Evolutionary conservation across 2,797 vertebrate species (phyloP), one percentile per base, ranked within the genome.

Genomic region (Cossypha heuglini): DNA sequence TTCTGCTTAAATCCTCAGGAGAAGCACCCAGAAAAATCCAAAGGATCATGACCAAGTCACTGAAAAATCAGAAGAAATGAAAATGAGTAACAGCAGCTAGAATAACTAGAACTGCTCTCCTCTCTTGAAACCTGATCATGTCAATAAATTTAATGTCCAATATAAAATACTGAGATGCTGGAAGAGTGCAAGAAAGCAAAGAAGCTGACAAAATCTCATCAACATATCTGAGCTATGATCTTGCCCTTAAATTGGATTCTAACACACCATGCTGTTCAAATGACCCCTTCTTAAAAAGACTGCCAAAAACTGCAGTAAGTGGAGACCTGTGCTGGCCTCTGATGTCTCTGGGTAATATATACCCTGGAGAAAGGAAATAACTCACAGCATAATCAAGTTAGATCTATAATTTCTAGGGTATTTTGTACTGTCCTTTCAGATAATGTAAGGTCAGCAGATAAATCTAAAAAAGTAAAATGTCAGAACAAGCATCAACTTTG

Each of bases 391-490:
- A 97, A 97, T 97, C 95, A 93, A 92, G 84, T 83, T 96, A 94
- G 76, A 83, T 85, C 90, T 95, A 90, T 91, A 94, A 96, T 97
- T 98, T 97, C 95, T 93, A 64, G 74, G 91, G 78, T 86, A 93
- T 97, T 97, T 97, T 28, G 38, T 95, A 75, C 51, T 97, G 93
- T 97, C 95, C 97, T 97, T 98, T 96, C 88, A 71, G 93, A 97
- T 84, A 97, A 96, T 71, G 76, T 96, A 97, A 97, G 97, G 97
- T 97, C 96, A 97, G 51, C 51, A 95, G 94, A 97, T 97, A 97
- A 98, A 97, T 98, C 96, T 95, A 71, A 81, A 93, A 79, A 83
- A 58, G 45, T 79, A 92, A 97, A 97, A 97, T 97, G 95, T 95
- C 95, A 94, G 80, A 86, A 90, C 62, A 20, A 48, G 48, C 87